These are phyloP conservation scores for Enteromius fasciolatus DNA, from an alignment of 2,797 vertebrate species.

Conservation along the genomic window DNA sequence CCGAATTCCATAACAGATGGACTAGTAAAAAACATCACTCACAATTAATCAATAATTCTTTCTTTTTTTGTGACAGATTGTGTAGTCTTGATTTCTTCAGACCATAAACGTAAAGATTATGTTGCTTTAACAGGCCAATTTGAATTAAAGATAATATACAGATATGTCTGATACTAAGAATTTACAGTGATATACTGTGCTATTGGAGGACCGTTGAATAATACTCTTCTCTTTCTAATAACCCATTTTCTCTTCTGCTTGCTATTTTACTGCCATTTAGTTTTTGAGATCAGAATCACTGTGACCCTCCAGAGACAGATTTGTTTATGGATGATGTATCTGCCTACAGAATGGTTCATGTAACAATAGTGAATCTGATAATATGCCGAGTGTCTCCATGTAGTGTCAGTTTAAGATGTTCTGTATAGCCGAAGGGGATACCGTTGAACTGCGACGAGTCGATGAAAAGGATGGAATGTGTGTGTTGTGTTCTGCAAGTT, in stretches of 20 bases:
- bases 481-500: neutral
- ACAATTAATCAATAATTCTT: neutral
- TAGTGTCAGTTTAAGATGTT: slow-evolving; percentile 17
- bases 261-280: neutral
- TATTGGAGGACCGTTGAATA: neutral
- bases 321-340: slow-evolving; percentile 14
- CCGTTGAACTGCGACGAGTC: neutral
- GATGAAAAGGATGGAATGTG: neutral
- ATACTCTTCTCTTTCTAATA: neutral
- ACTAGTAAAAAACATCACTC: neutral
- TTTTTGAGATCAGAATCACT: neutral
- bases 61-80: neutral
- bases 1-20: neutral
- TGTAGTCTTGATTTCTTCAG: neutral
- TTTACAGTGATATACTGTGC: neutral
- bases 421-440: slow-evolving; percentile 20
- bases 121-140: neutral
- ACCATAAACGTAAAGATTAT: neutral
- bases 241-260: neutral
- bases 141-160: neutral
- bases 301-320: neutral
- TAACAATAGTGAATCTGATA: slow-evolving; percentile 11
- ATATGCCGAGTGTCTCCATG: slow-evolving; percentile 10
- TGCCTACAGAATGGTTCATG: slow-evolving; percentile 4
- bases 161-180: neutral